Base-by-base conservation (phyloP, 2,797 vertebrate species). In the Netta rufina region DNA sequence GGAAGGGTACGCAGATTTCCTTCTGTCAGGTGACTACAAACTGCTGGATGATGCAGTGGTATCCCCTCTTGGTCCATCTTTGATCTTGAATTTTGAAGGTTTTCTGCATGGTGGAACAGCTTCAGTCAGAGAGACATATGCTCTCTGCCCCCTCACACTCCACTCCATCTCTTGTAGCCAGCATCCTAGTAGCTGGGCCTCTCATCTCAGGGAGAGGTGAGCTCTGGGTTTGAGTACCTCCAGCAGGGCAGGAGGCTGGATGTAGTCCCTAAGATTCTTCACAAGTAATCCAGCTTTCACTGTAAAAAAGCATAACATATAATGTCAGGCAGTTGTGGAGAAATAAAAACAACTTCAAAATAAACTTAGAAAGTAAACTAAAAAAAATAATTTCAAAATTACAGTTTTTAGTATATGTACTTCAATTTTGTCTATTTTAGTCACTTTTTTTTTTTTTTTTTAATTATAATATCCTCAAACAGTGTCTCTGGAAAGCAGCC, bases 141-240 rank as follows among this genome's bases (percentile, higher is more conserved):
- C 27, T 51, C 13, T 73, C 32, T 86, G 51, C 6, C 24, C 43
- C 7, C 21, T 79, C 39, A 82, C 0, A 4, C 13, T 6, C 15
- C 17, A 21, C 38, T 66, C 33, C 27, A 65, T 12, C 14, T 72
- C 24, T 45, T 81, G 9, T 41, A 81, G 38, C 38, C 75, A 72
- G 16, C n/a, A 70, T n/a, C 0, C 0, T 25, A 61, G 22, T 30
- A 13, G 5, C 14, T 76, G 22, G 27, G 19, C 38, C n/a, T 66
- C 47, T 90, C 32, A 6, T 43, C 4, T 6, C 3, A 13, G 39
- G 3, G 1, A 88, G 32, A 91, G 13, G 33, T 56, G 41, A 66
- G 54, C 60, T 87, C 39, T 53, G 32, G 24, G 24, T 3, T 92
- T 86, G 41, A 81, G 58, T 6, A 58, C 28, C 41, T 85, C n/a